phyloP scores from a whole-genome alignment of 2,888 invertebrate genomes.

The Aplocera efformata region DNA sequence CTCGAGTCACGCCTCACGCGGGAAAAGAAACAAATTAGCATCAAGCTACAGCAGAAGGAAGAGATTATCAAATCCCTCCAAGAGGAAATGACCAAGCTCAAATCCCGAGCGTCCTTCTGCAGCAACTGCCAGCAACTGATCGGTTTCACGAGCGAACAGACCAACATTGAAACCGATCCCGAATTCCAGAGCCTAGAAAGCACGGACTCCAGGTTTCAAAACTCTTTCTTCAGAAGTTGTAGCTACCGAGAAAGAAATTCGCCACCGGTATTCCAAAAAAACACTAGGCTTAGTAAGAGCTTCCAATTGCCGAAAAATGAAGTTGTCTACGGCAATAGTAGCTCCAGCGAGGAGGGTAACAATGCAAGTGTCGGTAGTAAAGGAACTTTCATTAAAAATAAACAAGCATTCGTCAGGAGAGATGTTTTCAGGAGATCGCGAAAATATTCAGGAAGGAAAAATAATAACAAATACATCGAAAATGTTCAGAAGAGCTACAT shows the following conservation, averaged over 20 bases:
- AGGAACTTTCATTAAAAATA: conserved; percentile 81
- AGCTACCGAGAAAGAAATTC: conserved; percentile 75
- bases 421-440: conserved; percentile 75
- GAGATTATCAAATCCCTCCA: conserved; percentile 85
- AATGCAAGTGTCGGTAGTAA: conserved; percentile 60
- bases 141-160: conserved; percentile 76
- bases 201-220: conserved; percentile 74
- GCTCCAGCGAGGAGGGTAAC: conserved; percentile 76
- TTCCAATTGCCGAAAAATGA: conserved; percentile 75
- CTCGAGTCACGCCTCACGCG: conserved; percentile 86
- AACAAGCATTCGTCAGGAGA: conserved; percentile 74
- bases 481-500: conserved; percentile 57
- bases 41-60: conserved; percentile 85
- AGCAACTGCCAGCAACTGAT: conserved; percentile 75
- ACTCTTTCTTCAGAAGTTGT: conserved; percentile 70
- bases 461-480: conserved; percentile 58
- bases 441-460: conserved; percentile 74
- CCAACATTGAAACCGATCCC: conserved; percentile 76
- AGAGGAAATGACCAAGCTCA: conserved; percentile 83
- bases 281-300: conserved; percentile 75
- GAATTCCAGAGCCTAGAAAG: conserved; percentile 77
- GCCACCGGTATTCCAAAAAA: conserved; percentile 75
- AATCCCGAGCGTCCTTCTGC: conserved; percentile 74
- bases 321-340: conserved; percentile 67
- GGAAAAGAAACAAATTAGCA: conserved; percentile 86